Base-by-base conservation (phyloP, 1,140 invertebrate species). In the Goniozus legneri region DNA sequence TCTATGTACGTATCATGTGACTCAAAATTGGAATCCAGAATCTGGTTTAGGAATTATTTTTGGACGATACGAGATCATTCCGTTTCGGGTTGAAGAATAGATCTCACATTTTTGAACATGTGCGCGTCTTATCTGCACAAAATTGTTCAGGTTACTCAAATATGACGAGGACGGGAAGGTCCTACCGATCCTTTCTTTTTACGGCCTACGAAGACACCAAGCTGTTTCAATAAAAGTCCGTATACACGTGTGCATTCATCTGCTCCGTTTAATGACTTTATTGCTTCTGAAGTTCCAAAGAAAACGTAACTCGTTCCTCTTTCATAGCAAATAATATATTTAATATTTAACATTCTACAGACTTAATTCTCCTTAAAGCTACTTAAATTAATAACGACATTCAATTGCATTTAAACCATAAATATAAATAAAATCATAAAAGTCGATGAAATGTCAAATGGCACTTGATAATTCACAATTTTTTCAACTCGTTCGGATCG, bases 311-410 rank as follows among this genome's bases (percentile, higher is more conserved):
- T 16, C n/a, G 33, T 7, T 16, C 33, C 16, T 13, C 33, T 35
- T 35, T n/a, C n/a, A 27, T 27, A 27, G 10, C 10, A 4, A 27
- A 10, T 10, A 27, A 6, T 10, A 27, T 10, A 27, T 27, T n/a
- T 27, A 27, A 27, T 27, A 44, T 48, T 56, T 54, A 53, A 59
- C n/a, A n/a, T 57, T 47, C 41, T 56, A 57, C 54, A 57, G 38
- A 48, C 24, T 48, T 50, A 8, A 6, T 51, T 54, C 39, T 24
- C 34, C 24, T 30, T 27, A 27, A 27, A 4, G 10, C 10, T 15
- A 34, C 52, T 61, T 64, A 61, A 64, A 56, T 62, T 62, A 64
- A 54, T 45, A 54, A 62, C 51, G 43, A 36, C 20, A 58, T 54
- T 38, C 10, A 27, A 50, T 47, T 44, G 31, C 10, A 27, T 27